A percentile compares a stretch with the other conserved stretches of the same genome.
Evolutionary conservation across 2,888 invertebrate species (phyloP).

Genomic region (Panopea generosa): DNA sequence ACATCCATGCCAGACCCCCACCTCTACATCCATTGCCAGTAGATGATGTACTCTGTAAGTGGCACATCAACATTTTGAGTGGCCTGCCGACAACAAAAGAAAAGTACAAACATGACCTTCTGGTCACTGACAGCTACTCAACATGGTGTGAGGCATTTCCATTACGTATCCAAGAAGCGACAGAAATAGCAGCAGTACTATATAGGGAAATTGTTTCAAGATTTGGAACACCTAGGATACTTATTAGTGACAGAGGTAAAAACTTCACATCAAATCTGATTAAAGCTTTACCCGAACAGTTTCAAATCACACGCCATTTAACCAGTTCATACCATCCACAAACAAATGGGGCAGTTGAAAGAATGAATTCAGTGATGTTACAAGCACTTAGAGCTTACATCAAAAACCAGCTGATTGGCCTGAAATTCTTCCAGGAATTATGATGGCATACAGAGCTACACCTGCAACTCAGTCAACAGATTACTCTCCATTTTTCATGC

Average conservation of each 20-base stretch:
- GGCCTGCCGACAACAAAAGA: constrained; percentile 45
- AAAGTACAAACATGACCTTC: constrained; percentile 47
- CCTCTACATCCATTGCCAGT: constrained; percentile 65
- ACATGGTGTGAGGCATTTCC: constrained; percentile 53
- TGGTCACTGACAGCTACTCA: constrained; percentile 55
- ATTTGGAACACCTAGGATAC: constrained; percentile 34
- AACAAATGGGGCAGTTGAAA: constrained; percentile 52
- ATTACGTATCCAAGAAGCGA: too few species aligned
- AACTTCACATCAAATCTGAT: constrained; percentile 50
- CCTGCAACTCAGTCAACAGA: constrained; percentile 55
- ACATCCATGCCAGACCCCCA: constrained; percentile 28
- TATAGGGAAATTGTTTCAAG: constrained; percentile 35
- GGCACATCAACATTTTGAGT: constrained; percentile 56
- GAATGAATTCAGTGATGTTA: constrained; percentile 51
- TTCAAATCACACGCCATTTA: constrained; percentile 20
- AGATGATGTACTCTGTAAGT: constrained; percentile 85
- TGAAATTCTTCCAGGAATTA: constrained; percentile 39
- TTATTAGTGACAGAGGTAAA: constrained; percentile 43
- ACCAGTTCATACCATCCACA: constrained; percentile 59
- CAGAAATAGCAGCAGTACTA: constrained; percentile 40
- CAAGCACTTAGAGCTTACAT: constrained; percentile 53
- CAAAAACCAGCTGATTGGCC: constrained; percentile 47
- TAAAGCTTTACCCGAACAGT: constrained; percentile 36
- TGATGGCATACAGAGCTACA: constrained; percentile 57
- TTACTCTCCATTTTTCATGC: constrained; percentile 32